Conservation (phyloP, 2,797 vertebrate species). For the Botia kubotai region DNA sequence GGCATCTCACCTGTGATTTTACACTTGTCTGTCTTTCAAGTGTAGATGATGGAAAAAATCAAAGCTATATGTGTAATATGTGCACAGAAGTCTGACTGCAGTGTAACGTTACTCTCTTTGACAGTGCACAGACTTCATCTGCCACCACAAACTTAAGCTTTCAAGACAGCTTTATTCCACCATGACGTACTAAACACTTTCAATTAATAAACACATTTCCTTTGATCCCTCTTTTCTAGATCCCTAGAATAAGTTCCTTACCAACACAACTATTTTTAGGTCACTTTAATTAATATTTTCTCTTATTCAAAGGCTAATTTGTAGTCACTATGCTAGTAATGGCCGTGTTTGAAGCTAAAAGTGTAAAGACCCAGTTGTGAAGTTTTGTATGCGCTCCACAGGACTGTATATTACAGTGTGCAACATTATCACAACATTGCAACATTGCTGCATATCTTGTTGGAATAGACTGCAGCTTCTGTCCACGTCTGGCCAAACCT, state of each 20-base stretch:
- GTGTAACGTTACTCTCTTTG: neutral
- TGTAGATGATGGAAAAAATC: neutral
- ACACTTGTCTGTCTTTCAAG: conserved; percentile 11
- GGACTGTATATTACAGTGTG: conserved; percentile 11
- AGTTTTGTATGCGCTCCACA: conserved; percentile 10
- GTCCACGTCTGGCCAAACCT: neutral
- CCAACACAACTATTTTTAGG: conserved; percentile 59
- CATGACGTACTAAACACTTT: conserved; percentile 62
- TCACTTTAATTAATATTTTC: conserved; percentile 59
- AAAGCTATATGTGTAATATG: conserved; percentile 11
- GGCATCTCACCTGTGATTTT: conserved; percentile 10
- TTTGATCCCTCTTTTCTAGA: conserved; percentile 66
- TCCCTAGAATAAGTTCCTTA: conserved; percentile 53
- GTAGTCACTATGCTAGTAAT: conserved; percentile 39
- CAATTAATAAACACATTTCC: conserved; percentile 60
- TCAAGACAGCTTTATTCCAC: conserved; percentile 41
- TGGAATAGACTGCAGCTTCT: conserved; percentile 6
- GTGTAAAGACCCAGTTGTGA: neutral
- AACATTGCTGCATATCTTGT: neutral
- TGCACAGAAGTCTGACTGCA: neutral
- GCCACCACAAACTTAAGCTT: conserved; percentile 28
- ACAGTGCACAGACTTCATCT: conserved; percentile 11
- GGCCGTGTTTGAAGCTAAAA: conserved; percentile 37
- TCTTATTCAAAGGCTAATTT: conserved; percentile 53
- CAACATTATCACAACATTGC: conserved; percentile 1